These are phyloP conservation scores for Hystrix brachyura DNA, from an alignment of 2,113 vertebrate genomes.

Conservation along the genomic window DNA sequence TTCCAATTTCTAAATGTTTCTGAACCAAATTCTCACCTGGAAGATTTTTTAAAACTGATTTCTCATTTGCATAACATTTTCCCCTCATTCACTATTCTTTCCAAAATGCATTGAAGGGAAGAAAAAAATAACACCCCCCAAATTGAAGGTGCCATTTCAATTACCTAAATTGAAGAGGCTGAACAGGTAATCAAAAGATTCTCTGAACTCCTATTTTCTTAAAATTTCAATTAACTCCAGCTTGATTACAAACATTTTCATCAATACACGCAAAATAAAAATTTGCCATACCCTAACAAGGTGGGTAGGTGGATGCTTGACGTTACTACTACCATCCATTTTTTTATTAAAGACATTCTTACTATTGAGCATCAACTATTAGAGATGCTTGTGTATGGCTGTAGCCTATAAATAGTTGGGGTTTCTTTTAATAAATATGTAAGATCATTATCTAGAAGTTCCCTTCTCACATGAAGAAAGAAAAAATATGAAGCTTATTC, in stretches of 20 bases:
- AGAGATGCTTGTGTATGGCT: not conserved
- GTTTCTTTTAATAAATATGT: conserved; percentile 50
- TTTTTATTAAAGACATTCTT: conserved; percentile 63
- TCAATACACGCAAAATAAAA: conserved; percentile 28
- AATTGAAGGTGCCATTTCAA: conserved; percentile 58
- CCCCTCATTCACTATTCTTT: conserved; percentile 27
- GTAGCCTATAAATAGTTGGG: conserved; percentile 49
- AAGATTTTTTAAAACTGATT: conserved; percentile 42
- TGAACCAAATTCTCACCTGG: conserved; percentile 34
- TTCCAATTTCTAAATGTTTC: conserved; percentile 51
- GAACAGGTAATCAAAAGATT: conserved; percentile 51
- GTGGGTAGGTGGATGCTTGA: not conserved
- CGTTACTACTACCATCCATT: conserved; percentile 38
- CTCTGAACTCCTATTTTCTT: conserved; percentile 70
- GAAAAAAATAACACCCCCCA: conserved; percentile 27
- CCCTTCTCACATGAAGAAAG: conserved; percentile 16
- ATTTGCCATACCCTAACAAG: not conserved
- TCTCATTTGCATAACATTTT: conserved; percentile 55
- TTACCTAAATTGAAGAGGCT: conserved; percentile 64
- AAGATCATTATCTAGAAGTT: conserved; percentile 38
- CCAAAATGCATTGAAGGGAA: conserved; percentile 37
- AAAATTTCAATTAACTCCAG: conserved; percentile 64
- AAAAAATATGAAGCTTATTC: not conserved
- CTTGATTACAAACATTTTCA: conserved; percentile 40
- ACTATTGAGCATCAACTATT: not conserved